phyloP scores from a whole-genome alignment of 2,797 vertebrate genomes.

The Lophotriccus pileatus region DNA sequence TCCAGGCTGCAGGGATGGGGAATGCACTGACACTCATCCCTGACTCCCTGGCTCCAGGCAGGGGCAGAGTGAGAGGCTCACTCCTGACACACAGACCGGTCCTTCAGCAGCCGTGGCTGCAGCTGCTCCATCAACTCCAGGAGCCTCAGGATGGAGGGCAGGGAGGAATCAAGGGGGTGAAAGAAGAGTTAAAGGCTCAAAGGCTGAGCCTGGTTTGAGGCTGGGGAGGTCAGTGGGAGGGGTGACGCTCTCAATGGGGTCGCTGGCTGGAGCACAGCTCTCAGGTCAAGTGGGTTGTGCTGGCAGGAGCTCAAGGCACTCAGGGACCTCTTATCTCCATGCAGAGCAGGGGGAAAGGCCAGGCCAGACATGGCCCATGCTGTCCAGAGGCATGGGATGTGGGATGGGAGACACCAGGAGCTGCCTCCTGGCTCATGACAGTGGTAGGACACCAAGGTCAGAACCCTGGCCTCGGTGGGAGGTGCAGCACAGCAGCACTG shows the following conservation, averaged over 20 bases:
- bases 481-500: neutral
- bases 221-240: rapidly evolving
- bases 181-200: neutral
- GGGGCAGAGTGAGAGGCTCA: rapidly evolving
- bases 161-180: neutral
- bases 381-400: neutral
- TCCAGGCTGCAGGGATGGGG: neutral
- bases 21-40: rapidly evolving
- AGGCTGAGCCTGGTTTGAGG: neutral
- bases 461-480: rapidly evolving
- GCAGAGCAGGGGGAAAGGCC: neutral
- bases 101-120: neutral
- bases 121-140: neutral
- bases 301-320: neutral
- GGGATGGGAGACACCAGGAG: neutral
- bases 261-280: neutral
- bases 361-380: neutral
- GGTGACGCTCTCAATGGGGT: neutral
- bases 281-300: neutral
- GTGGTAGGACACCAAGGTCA: neutral
- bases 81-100: rapidly evolving
- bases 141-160: neutral
- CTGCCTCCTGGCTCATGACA: neutral
- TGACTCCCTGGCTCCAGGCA: rapidly evolving
- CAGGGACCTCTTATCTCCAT: neutral